Conservation (phyloP, 2,797 vertebrate species). For the Mus spretus region DNA sequence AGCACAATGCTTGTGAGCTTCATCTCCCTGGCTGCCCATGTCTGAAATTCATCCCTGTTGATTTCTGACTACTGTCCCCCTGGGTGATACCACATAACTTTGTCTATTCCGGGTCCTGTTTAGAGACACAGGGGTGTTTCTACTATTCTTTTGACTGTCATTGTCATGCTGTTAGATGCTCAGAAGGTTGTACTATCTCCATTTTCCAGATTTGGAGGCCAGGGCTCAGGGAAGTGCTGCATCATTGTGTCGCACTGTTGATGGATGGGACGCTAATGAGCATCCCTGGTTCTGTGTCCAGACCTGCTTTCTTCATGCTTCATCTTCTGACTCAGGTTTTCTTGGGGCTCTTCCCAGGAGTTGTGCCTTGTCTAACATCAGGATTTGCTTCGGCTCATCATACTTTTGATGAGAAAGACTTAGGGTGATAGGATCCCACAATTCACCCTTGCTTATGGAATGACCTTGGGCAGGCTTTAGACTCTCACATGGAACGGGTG, state of each 20-base stretch:
- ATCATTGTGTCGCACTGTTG: too few species aligned
- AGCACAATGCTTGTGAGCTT: background rate
- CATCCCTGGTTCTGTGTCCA: background rate
- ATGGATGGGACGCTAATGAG: background rate
- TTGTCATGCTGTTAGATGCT: background rate
- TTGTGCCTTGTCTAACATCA: background rate
- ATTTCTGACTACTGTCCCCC: conserved; percentile 3
- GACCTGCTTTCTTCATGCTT: background rate
- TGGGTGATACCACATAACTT: background rate
- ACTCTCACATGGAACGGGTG: background rate
- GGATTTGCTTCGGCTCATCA: background rate
- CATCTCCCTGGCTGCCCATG: background rate
- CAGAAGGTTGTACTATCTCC: background rate
- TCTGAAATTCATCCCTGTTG: background rate
- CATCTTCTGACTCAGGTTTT: conserved; percentile 7
- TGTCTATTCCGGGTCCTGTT: background rate
- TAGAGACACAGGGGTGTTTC: background rate
- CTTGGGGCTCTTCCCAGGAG: background rate
- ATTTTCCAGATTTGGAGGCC: background rate
- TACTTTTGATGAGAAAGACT: conserved; percentile 39
- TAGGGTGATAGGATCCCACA: background rate
- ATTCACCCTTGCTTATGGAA: background rate
- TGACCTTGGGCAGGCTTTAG: background rate
- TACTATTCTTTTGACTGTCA: background rate
- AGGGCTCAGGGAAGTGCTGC: background rate